phyloP scores from a whole-genome alignment of 2,113 vertebrate genomes.

The Orientallactaga bullata region DNA sequence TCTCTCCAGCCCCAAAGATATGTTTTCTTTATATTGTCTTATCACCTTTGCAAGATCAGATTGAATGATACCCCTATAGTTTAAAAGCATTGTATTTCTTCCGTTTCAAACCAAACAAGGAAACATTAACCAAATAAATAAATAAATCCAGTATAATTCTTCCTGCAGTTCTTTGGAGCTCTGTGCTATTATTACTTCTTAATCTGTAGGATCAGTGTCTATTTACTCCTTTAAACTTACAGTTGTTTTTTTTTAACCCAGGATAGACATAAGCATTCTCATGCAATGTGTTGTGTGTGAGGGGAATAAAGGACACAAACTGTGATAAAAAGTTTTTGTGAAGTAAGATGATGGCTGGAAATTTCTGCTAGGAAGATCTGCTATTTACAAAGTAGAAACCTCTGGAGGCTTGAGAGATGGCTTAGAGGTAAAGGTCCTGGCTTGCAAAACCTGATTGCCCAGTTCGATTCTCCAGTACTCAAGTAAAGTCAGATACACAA shows the following conservation, averaged over 20 bases:
- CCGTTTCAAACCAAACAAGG: not conserved
- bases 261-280: no score
- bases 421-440: no score
- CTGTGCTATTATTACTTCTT: not conserved
- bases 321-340: not conserved
- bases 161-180: not conserved
- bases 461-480: no score
- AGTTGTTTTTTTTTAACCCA: not conserved
- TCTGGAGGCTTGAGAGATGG: no score
- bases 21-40: not conserved
- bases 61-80: rapidly evolving
- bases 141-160: not conserved
- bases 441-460: no score
- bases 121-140: not conserved
- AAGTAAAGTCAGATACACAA: no score
- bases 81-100: not conserved
- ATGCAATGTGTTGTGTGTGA: no score
- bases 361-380: not conserved
- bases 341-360: not conserved
- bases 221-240: not conserved
- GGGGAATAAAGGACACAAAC: no score
- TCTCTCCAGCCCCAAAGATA: no score
- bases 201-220: not conserved
- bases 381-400: not conserved
- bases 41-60: not conserved